Base-by-base conservation (phyloP, 2,113 vertebrate species). In the Silurus asotus region DNA sequence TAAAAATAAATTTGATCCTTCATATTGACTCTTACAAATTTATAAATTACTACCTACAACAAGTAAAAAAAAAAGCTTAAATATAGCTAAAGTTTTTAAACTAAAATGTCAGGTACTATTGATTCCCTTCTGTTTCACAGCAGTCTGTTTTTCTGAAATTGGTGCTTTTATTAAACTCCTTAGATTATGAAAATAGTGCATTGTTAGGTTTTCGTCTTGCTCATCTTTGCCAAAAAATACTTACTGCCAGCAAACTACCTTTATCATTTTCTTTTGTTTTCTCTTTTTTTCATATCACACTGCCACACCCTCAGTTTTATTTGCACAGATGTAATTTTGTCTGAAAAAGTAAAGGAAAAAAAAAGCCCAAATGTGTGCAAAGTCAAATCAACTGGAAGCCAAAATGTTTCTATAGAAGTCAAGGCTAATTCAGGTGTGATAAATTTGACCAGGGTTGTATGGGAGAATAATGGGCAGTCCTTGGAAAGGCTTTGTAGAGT, bases 401-500 rank as follows among this genome's bases (percentile, higher is more conserved):
- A 64, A n/a, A 61, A 82, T 67, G 58, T 92, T 83, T 37, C 88
- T 90, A 88, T 88, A 91, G 88, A 78, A 78, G n/a, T 56, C 25
- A 79, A 80, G 56, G 92, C 91, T 91, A 91, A 91, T 91, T 90
- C 92, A 90, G 79, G 92, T 91, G 93, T 93, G 91, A 86, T 93
- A 91, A 64, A 81, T 92, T 94, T 91, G 93, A 89, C 92, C 89
- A 75, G 91, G 92, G 92, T 95, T 93, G 62, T 94, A 94, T 95
- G 94, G 93, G 93, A 92, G 92, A 95, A 94, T 88, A 95, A 94
- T 94, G 94, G 93, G 93, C 94, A 92, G 94, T 92, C 93, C 92
- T 90, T 96, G 93, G 93, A 95, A 95, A 94, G 93, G 93, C 93
- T 96, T 96, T 96, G 93, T 95, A 91, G 91, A 92, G 93, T 92